phyloP scores from a whole-genome alignment of 2,888 invertebrate genomes.

The Cephus rjabovi region DNA sequence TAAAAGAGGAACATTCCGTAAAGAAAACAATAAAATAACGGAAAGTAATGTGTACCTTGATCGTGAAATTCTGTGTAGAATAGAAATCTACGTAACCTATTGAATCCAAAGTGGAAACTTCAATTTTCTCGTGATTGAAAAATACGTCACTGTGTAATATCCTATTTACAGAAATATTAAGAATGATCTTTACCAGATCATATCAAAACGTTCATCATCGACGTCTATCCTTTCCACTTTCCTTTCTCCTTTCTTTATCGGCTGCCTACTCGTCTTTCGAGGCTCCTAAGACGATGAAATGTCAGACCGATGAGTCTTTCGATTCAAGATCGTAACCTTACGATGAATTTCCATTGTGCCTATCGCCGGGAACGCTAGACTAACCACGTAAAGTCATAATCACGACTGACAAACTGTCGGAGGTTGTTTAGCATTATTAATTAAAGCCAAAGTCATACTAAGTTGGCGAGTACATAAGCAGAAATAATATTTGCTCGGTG shows the following conservation, averaged over 20 bases:
- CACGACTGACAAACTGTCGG: constrained; percentile 4
- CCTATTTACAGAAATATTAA: background rate
- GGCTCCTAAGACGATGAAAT: background rate
- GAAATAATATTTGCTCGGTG: constrained; percentile 65
- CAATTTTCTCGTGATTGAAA: background rate
- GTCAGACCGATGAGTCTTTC: background rate
- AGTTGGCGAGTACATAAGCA: constrained; percentile 63
- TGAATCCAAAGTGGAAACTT: background rate
- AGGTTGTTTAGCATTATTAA: constrained; percentile 64
- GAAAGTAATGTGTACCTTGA: too few species aligned
- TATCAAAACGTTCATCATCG: background rate
- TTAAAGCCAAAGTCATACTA: constrained; percentile 63
- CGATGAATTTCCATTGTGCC: background rate
- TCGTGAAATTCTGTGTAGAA: too few species aligned
- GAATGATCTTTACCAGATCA: background rate
- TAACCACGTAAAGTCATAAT: background rate
- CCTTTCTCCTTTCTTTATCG: too few species aligned
- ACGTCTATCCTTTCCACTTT: too few species aligned
- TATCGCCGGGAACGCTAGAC: background rate
- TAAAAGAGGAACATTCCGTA: background rate
- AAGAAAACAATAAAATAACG: background rate
- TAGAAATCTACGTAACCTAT: background rate
- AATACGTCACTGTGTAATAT: background rate
- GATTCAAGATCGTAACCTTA: background rate
- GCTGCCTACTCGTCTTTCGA: background rate